These are phyloP conservation scores for Nemurella pictetii DNA, from an alignment of 2,888 invertebrate genomes.

Conservation along the genomic window DNA sequence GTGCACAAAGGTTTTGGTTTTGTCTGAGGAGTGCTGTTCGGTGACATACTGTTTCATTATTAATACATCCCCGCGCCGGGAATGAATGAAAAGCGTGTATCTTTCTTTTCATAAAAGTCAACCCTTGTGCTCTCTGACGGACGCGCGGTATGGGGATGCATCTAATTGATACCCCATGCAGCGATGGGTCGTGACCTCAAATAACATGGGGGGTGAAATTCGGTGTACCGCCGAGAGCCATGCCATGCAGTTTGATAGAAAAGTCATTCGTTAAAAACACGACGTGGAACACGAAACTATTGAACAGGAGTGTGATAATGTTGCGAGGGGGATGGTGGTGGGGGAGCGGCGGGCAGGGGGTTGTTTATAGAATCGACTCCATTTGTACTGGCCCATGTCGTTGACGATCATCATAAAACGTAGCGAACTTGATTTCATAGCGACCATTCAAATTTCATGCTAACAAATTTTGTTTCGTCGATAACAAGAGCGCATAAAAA, in stretches of 20 bases:
- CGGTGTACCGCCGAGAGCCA: background rate
- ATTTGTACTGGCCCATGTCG: background rate
- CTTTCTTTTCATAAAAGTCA: background rate
- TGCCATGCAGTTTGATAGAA: background rate
- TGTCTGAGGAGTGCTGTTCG: background rate
- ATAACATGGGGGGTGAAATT: background rate
- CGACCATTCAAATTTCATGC: background rate
- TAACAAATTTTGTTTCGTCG: no score
- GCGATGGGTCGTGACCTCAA: constrained; percentile 17
- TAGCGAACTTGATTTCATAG: background rate
- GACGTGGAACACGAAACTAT: background rate
- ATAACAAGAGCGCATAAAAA: no score
- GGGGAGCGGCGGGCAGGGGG: background rate
- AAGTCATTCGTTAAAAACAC: constrained; percentile 6
- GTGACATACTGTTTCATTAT: background rate
- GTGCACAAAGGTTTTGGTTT: background rate
- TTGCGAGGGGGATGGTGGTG: background rate
- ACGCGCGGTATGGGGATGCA: background rate
- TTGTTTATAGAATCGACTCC: background rate
- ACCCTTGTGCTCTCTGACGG: background rate
- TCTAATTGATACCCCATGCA: constrained; percentile 6
- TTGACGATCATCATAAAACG: background rate
- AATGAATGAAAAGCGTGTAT: background rate
- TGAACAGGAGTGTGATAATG: background rate
- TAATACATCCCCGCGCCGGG: background rate